Evolutionary conservation across 2,888 invertebrate genomes (phyloP).

Genomic region (Micoletzkya japonica): DNA sequence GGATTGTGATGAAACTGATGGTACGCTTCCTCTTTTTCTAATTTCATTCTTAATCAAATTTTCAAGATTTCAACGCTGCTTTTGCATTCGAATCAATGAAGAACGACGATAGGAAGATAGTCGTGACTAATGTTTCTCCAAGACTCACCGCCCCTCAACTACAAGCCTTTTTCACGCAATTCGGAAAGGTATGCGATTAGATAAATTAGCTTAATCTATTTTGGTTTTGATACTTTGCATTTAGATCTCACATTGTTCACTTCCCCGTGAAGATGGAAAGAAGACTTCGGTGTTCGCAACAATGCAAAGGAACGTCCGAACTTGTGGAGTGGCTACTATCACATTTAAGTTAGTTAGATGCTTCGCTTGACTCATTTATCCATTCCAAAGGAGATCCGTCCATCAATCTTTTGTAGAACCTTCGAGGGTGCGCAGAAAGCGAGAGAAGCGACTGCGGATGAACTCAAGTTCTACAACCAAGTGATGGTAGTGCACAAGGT

Average conservation of each 20-base stretch:
- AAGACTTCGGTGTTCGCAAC: slow-evolving; percentile 54
- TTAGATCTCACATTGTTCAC: slow-evolving; percentile 50
- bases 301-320: slow-evolving; percentile 48
- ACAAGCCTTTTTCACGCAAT: slow-evolving; percentile 62
- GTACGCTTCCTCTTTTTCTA: slow-evolving; percentile 30
- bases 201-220: background rate
- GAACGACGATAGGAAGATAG: slow-evolving; percentile 45
- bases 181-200: slow-evolving; percentile 51
- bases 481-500: slow-evolving; percentile 55
- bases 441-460: slow-evolving; percentile 49
- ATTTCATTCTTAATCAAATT: background rate
- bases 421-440: slow-evolving; percentile 53
- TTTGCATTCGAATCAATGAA: slow-evolving; percentile 46
- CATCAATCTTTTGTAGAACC: slow-evolving; percentile 34
- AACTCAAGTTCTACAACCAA: slow-evolving; percentile 61
- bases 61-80: slow-evolving; percentile 46
- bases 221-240: background rate
- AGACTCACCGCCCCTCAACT: slow-evolving; percentile 60
- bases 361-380: background rate
- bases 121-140: slow-evolving; percentile 59
- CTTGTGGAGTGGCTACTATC: slow-evolving; percentile 54
- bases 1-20: slow-evolving; percentile 50
- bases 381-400: background rate
- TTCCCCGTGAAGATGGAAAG: slow-evolving; percentile 54
- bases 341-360: slow-evolving; percentile 53